A percentile compares a stretch with the other conserved stretches of the same genome.
These are phyloP conservation scores for Pelvicachromis taeniatus DNA, from an alignment of 2,113 vertebrate genomes.

Conservation along the genomic window DNA sequence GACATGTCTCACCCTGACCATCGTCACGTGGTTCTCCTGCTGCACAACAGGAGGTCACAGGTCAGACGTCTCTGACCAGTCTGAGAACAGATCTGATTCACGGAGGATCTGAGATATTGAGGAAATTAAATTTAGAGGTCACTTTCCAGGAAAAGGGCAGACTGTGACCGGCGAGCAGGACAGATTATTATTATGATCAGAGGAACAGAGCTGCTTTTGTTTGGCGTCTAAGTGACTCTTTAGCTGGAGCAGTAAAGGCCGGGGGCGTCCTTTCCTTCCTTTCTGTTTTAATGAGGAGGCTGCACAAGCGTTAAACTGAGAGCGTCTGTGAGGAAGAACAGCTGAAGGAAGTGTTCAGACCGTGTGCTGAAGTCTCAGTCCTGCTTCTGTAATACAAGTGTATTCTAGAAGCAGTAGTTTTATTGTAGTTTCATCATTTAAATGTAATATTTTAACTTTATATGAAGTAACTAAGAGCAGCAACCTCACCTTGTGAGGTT, in stretches of 20 bases:
- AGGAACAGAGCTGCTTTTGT: background rate
- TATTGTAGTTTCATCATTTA: no score
- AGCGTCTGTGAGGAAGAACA: background rate
- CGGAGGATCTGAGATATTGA: background rate
- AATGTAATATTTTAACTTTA: background rate
- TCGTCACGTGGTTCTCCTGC: background rate
- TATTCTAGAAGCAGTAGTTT: no score
- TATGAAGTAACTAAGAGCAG: background rate
- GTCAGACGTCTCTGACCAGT: background rate
- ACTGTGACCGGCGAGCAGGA: background rate
- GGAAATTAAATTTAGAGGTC: background rate
- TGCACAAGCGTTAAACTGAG: background rate
- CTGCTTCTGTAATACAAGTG: background rate
- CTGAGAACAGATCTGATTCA: background rate
- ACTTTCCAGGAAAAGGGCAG: background rate
- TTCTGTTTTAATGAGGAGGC: background rate
- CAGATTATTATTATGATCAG: background rate
- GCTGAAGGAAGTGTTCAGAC: background rate
- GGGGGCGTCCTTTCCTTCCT: background rate
- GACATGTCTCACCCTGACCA: background rate
- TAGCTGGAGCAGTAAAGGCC: background rate
- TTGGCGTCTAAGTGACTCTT: background rate
- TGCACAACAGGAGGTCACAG: background rate
- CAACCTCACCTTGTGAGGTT: no score
- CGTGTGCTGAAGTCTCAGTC: background rate